Percentiles rank a stretch among this genome's conserved stretches.
phyloP scores from a whole-genome alignment of 2,888 invertebrate genomes.

The Drosophila sordidula region DNA sequence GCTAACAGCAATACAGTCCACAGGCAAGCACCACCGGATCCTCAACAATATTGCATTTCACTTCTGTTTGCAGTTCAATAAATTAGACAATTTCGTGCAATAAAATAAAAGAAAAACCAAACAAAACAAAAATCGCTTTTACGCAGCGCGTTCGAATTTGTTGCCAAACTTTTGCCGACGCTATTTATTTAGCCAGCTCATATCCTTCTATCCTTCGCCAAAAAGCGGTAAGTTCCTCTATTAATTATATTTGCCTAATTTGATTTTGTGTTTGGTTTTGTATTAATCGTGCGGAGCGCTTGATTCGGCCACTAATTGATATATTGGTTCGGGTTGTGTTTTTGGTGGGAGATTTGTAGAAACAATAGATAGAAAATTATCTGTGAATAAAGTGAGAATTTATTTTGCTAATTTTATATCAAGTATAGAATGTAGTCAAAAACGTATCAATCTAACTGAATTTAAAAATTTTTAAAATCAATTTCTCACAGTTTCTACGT shows the following conservation, averaged over 20 bases:
- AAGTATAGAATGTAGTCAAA: too few relatives aligned
- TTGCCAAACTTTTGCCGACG: slow-evolving; percentile 26
- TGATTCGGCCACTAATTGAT: slow-evolving; percentile 29
- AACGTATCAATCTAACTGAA: too few relatives aligned
- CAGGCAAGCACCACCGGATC: slow-evolving; percentile 12
- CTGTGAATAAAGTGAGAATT: too few relatives aligned
- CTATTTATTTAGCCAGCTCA: slow-evolving; percentile 32
- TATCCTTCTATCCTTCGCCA: slow-evolving; percentile 13
- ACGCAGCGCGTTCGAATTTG: slow-evolving; percentile 9
- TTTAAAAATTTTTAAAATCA: too few relatives aligned
- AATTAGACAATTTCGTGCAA: slow-evolving; percentile 29
- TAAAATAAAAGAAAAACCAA: slow-evolving; percentile 18
- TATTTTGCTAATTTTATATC: too few relatives aligned
- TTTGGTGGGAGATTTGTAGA: too few relatives aligned
- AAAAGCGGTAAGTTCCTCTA: slow-evolving; percentile 42
- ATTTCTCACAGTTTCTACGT: too few relatives aligned
- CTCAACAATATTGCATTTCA: slow-evolving; percentile 26
- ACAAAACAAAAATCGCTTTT: not conserved
- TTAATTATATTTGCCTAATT: slow-evolving; percentile 30
- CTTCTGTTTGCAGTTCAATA: slow-evolving; percentile 30
- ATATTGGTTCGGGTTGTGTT: slow-evolving; percentile 11
- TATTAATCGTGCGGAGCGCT: slow-evolving; percentile 18
- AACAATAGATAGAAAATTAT: too few relatives aligned
- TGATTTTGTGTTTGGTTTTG: slow-evolving; percentile 27
- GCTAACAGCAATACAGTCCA: slow-evolving; percentile 7